These are phyloP conservation scores for Hydra vulgaris DNA, from an alignment of 30 jellyfish, hydroid and myxozoan species.

Conservation along the genomic window DNA sequence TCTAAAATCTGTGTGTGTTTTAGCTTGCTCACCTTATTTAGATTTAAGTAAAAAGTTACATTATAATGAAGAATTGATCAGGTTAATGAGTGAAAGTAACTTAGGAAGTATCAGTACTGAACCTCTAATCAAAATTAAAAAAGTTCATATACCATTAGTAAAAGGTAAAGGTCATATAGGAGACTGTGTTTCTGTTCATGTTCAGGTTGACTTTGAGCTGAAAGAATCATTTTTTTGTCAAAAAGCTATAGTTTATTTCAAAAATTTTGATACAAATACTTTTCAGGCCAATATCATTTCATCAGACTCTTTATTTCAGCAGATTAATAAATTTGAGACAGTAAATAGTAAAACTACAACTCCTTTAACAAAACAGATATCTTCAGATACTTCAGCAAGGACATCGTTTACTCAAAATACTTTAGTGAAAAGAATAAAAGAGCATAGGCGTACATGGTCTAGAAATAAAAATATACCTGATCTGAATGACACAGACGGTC, in stretches of 20 bases:
- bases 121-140: conserved; percentile 43
- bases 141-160: conserved; percentile 36
- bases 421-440: conserved; percentile 21
- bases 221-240: conserved; percentile 27
- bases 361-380: conserved; percentile 1
- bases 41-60: conserved; percentile 30
- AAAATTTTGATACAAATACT: conserved; percentile 15
- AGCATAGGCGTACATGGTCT: conserved; percentile 33
- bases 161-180: conserved; percentile 85
- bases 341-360: conserved; percentile 6
- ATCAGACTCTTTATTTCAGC: conserved; percentile 12
- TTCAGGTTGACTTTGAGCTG: conserved; percentile 31
- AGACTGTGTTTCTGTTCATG: conserved; percentile 40
- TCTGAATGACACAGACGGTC: not conserved
- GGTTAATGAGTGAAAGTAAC: conserved; percentile 22
- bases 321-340: not conserved
- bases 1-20: conserved; percentile 50
- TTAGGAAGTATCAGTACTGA: conserved; percentile 34
- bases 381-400: not conserved
- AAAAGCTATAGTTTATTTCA: conserved; percentile 17
- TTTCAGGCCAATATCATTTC: conserved; percentile 16
- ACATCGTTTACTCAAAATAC: conserved; percentile 25
- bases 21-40: conserved; percentile 54
- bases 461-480: conserved; percentile 13
- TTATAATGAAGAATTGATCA: conserved; percentile 47